phyloP scores from a whole-genome alignment of 2,888 invertebrate species.

The Tenthredo amoena region DNA sequence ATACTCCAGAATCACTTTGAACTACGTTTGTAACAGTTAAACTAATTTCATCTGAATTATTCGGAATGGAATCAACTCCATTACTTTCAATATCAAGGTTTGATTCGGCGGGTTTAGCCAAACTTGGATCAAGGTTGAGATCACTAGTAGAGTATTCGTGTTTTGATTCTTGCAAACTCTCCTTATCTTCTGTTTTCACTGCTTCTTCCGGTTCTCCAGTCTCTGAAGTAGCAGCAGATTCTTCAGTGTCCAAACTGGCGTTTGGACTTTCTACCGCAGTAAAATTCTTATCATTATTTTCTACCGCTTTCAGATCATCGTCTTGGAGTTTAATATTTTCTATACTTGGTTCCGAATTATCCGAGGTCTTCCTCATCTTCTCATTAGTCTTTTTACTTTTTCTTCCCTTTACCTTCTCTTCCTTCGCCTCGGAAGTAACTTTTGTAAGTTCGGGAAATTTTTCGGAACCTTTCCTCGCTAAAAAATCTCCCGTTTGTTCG shows the following conservation, averaged over 20 bases:
- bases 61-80: neutral
- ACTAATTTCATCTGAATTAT: neutral
- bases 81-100: constrained; percentile 25
- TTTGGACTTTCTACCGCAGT: constrained; percentile 3
- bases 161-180: constrained; percentile 2
- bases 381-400: constrained; percentile 61
- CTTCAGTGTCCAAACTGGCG: neutral
- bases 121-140: constrained; percentile 26
- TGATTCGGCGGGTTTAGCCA: neutral
- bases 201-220: neutral
- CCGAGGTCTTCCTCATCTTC: constrained; percentile 52
- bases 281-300: constrained; percentile 5
- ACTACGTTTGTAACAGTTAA: neutral
- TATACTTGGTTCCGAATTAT: constrained; percentile 50
- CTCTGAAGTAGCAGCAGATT: neutral
- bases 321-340: constrained; percentile 18
- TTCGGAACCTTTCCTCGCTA: constrained; percentile 61
- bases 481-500: constrained; percentile 65
- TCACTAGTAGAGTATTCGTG: constrained; percentile 15
- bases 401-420: constrained; percentile 61
- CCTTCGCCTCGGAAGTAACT: constrained; percentile 62
- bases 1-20: neutral
- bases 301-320: constrained; percentile 23
- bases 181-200: neutral
- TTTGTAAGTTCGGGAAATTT: constrained; percentile 61